phyloP scores from a whole-genome alignment of 2,888 invertebrate genomes.

The Catocala fraxini region DNA sequence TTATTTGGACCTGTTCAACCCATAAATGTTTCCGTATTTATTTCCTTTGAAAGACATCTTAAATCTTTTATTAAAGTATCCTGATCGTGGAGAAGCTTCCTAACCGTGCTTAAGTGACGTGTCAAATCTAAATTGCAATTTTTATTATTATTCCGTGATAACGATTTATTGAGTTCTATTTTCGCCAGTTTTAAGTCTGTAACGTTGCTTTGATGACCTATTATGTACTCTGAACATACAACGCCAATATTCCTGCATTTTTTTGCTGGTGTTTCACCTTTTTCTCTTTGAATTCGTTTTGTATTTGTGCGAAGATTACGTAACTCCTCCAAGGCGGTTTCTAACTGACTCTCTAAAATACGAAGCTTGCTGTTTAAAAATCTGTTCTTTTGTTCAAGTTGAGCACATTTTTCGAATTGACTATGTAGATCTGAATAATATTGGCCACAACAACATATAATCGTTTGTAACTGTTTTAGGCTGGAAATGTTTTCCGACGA shows the following conservation, averaged over 20 bases:
- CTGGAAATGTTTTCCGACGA: constrained; percentile 47
- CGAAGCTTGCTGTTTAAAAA: constrained; percentile 65
- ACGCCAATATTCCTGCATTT: constrained; percentile 16
- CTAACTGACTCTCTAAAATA: constrained; percentile 62
- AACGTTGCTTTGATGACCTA: constrained; percentile 20
- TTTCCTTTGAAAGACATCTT: constrained; percentile 54
- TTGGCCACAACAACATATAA: constrained; percentile 65
- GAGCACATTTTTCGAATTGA: constrained; percentile 55
- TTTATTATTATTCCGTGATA: constrained; percentile 15
- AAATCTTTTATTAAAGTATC: constrained; percentile 62
- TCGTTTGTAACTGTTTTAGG: constrained; percentile 61
- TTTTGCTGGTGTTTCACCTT: constrained; percentile 39
- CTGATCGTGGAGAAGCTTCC: constrained; percentile 66
- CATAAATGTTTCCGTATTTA: constrained; percentile 24
- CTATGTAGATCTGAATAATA: constrained; percentile 65
- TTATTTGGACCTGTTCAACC: neutral
- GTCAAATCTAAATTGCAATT: constrained; percentile 52
- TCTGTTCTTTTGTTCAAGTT: constrained; percentile 64
- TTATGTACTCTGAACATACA: constrained; percentile 34
- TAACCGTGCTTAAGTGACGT: constrained; percentile 63
- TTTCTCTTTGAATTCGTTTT: constrained; percentile 45
- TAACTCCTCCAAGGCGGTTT: constrained; percentile 54
- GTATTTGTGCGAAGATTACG: constrained; percentile 45
- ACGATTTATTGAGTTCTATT: constrained; percentile 30
- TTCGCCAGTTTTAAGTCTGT: constrained; percentile 35